Evolutionary conservation across 2,797 vertebrate genomes (phyloP).

Genomic region (Syngnathus acus): DNA sequence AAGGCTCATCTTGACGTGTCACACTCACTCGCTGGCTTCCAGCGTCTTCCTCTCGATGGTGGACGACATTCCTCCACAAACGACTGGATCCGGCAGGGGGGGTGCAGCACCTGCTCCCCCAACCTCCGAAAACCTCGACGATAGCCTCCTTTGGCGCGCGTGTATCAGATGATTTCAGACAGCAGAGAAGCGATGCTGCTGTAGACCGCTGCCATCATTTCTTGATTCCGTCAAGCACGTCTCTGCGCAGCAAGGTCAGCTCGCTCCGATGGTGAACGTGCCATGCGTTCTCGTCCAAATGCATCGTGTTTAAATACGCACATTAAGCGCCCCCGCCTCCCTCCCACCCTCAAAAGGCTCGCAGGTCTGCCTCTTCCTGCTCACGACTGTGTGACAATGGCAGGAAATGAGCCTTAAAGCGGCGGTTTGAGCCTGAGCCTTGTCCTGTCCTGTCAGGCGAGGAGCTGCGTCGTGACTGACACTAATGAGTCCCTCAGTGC

Average conservation of each 20-base stretch:
- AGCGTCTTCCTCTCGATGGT: slow-evolving; percentile 92
- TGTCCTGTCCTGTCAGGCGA: not conserved
- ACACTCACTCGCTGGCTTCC: slow-evolving; percentile 82
- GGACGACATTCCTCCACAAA: slow-evolving; percentile 77
- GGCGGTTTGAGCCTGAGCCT: slow-evolving; percentile 63
- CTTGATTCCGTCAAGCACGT: not conserved
- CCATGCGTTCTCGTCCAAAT: slow-evolving; percentile 24
- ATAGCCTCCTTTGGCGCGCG: not conserved
- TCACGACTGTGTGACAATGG: slow-evolving; percentile 94
- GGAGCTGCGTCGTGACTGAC: slow-evolving; percentile 8
- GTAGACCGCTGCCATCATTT: not conserved
- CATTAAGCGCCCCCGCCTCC: slow-evolving; percentile 20
- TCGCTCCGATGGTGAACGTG: slow-evolving; percentile 1
- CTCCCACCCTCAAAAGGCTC: slow-evolving; percentile 35
- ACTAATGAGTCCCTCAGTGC: slow-evolving; percentile 22
- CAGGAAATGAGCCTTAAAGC: slow-evolving; percentile 95
- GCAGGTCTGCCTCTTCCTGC: slow-evolving; percentile 96
- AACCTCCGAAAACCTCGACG: slow-evolving; percentile 7
- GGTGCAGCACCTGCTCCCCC: slow-evolving; percentile 47
- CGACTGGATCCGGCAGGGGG: not conserved
- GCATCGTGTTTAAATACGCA: slow-evolving; percentile 64
- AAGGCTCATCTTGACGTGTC: slow-evolving; percentile 54
- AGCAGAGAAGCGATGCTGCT: not conserved
- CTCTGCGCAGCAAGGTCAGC: slow-evolving; percentile 1
- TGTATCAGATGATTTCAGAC: not conserved